phyloP scores from a whole-genome alignment of 2,888 invertebrate genomes.

The Coremacera marginata region DNA sequence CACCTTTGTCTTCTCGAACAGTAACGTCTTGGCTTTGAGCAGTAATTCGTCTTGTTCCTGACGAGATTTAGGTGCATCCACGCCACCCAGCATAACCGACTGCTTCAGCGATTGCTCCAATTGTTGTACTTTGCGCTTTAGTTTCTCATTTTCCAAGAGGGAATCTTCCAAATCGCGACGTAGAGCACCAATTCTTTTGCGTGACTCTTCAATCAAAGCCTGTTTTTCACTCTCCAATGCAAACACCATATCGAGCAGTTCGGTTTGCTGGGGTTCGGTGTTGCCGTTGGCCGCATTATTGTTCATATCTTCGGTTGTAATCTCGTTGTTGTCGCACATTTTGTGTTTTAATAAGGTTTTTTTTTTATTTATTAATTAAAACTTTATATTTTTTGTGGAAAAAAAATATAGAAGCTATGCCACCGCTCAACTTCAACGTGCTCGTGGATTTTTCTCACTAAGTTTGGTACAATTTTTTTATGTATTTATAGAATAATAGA shows the following conservation, averaged over 20 bases:
- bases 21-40: constrained; percentile 77
- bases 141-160: constrained; percentile 62
- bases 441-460: constrained; percentile 21
- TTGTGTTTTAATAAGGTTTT: constrained; percentile 34
- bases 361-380: not conserved
- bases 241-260: constrained; percentile 67
- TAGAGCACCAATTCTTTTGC: constrained; percentile 61
- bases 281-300: constrained; percentile 51
- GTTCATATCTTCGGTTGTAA: constrained; percentile 54
- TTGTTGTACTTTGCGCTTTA: constrained; percentile 61
- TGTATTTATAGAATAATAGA: constrained; percentile 45
- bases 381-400: constrained; percentile 1
- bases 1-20: constrained; percentile 82
- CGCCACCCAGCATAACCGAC: constrained; percentile 64
- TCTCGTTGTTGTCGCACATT: constrained; percentile 57
- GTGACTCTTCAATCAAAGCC: constrained; percentile 65
- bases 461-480: constrained; percentile 34
- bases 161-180: constrained; percentile 67
- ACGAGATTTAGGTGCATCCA: constrained; percentile 63
- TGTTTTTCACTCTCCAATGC: constrained; percentile 68
- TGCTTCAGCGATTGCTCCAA: constrained; percentile 66
- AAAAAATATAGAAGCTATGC: constrained; percentile 5
- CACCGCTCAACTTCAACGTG: not conserved
- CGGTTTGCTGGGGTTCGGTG: constrained; percentile 49
- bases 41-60: constrained; percentile 70